phyloP scores from a whole-genome alignment of 1,140 invertebrate species.

The Eupristina koningsbergeri region DNA sequence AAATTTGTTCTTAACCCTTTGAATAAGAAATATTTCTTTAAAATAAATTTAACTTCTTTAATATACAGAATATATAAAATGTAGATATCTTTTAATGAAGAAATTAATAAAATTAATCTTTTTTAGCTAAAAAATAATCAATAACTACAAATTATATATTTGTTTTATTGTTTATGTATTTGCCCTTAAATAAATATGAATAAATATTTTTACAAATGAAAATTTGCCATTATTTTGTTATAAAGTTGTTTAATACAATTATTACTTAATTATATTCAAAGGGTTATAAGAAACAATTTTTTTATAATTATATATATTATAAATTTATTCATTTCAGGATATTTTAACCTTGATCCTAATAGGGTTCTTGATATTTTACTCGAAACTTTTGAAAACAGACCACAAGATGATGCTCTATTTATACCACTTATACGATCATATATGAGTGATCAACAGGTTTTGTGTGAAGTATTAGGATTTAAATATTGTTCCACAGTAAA shows the following conservation, averaged over 20 bases:
- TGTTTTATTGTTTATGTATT: too few species aligned
- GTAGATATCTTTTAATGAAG: not conserved
- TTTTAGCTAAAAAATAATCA: too few species aligned
- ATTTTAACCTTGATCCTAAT: slow-evolving; percentile 99
- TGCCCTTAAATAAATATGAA: too few species aligned
- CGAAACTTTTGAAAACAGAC: slow-evolving; percentile 95
- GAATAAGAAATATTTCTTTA: not conserved
- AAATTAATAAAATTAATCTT: too few species aligned
- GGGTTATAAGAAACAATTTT: not conserved
- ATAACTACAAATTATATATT: too few species aligned
- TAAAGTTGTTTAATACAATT: not conserved
- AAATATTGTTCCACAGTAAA: slow-evolving; percentile 85
- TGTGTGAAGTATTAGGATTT: slow-evolving; percentile 95
- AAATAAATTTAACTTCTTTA: not conserved
- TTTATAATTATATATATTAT: not conserved
- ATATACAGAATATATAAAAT: not conserved
- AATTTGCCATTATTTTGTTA: too few species aligned
- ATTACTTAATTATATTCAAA: slow-evolving; percentile 13
- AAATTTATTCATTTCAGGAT: slow-evolving; percentile 79
- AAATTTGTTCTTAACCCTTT: slow-evolving; percentile 31
- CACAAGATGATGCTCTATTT: slow-evolving; percentile 83
- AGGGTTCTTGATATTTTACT: slow-evolving; percentile 96
- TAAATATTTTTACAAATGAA: too few species aligned
- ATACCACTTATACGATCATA: slow-evolving; percentile 88
- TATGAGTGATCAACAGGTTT: slow-evolving; percentile 87